These are phyloP conservation scores for Danio aesculapii DNA, from an alignment of 2,797 vertebrate species.

Conservation along the genomic window DNA sequence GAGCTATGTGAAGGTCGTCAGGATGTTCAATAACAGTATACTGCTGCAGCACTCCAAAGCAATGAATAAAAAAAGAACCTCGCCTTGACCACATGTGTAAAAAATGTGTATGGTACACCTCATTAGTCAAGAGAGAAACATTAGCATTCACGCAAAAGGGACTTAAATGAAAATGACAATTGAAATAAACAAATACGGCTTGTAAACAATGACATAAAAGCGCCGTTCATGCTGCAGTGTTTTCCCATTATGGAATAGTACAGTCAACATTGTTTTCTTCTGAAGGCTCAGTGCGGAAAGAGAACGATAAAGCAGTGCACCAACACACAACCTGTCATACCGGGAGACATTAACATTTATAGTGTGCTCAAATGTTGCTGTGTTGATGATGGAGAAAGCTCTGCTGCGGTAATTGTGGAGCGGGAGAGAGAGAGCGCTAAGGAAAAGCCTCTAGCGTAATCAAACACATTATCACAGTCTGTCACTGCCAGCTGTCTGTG, in stretches of 20 bases:
- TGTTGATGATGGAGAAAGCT: conserved; percentile 43
- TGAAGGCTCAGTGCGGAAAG: conserved; percentile 2
- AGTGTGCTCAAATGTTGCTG: conserved; percentile 35
- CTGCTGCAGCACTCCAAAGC: no score
- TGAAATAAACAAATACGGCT: not conserved
- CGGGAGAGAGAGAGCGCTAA: not conserved
- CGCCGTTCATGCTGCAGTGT: not conserved
- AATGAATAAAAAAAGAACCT: no score
- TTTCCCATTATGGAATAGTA: conserved; percentile 1
- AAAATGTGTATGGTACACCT: not conserved
- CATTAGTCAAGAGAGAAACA: not conserved
- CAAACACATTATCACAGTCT: conserved; percentile 57
- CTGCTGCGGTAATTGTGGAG: conserved; percentile 29
- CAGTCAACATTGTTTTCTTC: conserved; percentile 13
- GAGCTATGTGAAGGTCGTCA: no score
- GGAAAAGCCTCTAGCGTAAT: conserved; percentile 52
- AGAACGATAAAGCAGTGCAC: conserved; percentile 39
- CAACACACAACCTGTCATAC: conserved; percentile 56
- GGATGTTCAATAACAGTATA: no score
- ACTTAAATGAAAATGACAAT: not conserved
- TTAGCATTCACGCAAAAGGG: not conserved
- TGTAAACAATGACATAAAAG: conserved; percentile 1
- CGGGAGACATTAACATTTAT: conserved; percentile 47
- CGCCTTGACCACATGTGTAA: not conserved
- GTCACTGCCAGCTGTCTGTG: conserved; percentile 56